Base-by-base conservation (phyloP, 2,888 invertebrate species). In the Poecilobothrus nobilitatus region DNA sequence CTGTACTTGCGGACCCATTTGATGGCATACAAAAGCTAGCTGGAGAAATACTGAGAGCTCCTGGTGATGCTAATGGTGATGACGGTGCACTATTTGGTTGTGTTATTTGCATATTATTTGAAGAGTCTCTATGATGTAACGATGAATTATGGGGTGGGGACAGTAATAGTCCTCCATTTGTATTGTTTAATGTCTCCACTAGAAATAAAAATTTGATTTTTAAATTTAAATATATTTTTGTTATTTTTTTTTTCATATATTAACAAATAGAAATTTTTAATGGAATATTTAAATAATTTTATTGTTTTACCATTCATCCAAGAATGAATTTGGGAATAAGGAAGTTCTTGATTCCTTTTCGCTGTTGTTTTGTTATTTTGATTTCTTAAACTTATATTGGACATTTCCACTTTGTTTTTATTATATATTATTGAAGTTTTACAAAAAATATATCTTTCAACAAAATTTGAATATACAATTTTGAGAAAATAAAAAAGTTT, bases 21-120 rank as follows among this genome's bases (percentile, higher is more conserved):
- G 81, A 77, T 67, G 80, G 80, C 71, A 82, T 74, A 68, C 78
- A 79, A 71, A 82, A 82, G 2, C 53, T 53, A 34, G 79, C 76
- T 63, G 79, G 76, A 44, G 80, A 76, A 70, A 77, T 77, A 68
- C 77, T 79, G 20, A 78, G 71, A 27, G 80, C 81, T 68, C 79
- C 80, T 33, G 91, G 88, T 3, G 92, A 91, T 62, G 91, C 89
- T 68, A 88, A 27, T 37, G 93, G 92, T 9, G 93, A 91, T 27
- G 91, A 89, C 15, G 93, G 93, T 21, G 90, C 90, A 76, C 92
- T 93, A 74, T 90, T 88, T 37, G 90, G 89, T 78, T 93, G 93
- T 74, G 90, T 91, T 74, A 92, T 88, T 83, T 89, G 89, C 71
- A 82, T 79, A 72, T 82, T 81, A 68, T 81, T 65, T 37, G 65